Percentiles rank a stretch among this genome's conserved stretches.
These are phyloP conservation scores for Chaetodon auriga DNA, from an alignment of 2,113 vertebrate species.

Conservation along the genomic window DNA sequence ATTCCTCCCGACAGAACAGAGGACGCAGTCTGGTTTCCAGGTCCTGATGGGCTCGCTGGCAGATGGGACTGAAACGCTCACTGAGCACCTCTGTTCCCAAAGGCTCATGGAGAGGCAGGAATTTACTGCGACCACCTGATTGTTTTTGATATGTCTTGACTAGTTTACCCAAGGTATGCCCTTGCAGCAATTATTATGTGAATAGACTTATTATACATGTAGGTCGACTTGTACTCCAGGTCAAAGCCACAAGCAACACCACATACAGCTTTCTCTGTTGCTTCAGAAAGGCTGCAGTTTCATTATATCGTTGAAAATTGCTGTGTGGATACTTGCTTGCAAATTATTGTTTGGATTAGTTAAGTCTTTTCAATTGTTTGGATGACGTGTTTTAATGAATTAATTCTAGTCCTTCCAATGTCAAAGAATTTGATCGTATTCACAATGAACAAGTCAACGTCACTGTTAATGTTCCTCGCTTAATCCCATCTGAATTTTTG, in stretches of 20 bases:
- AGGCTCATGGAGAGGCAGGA: conserved; percentile 51
- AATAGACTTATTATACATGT: conserved; percentile 54
- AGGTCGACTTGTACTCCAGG: conserved; percentile 14
- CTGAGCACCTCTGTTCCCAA: conserved; percentile 66
- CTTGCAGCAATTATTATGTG: conserved; percentile 55
- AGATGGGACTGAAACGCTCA: conserved; percentile 56
- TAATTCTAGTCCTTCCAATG: not conserved
- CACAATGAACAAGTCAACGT: not conserved
- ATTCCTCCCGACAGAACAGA: conserved; percentile 15
- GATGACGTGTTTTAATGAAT: not conserved
- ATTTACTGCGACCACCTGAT: conserved; percentile 56
- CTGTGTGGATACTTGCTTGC: not conserved
- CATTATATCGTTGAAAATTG: not conserved
- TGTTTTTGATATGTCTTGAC: conserved; percentile 59
- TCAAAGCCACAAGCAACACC: conserved; percentile 28
- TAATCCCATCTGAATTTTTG: not conserved
- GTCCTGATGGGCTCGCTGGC: conserved; percentile 68
- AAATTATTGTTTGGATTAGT: conserved; percentile 7
- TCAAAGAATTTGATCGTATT: not conserved
- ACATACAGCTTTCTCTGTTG: conserved; percentile 27
- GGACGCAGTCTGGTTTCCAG: conserved; percentile 54
- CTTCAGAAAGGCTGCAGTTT: conserved; percentile 23
- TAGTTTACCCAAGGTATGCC: conserved; percentile 62
- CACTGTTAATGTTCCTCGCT: not conserved
- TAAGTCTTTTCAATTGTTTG: not conserved